Evolutionary conservation across 2,888 invertebrate species (phyloP).

Genomic region (Lasioglossum malachurum): DNA sequence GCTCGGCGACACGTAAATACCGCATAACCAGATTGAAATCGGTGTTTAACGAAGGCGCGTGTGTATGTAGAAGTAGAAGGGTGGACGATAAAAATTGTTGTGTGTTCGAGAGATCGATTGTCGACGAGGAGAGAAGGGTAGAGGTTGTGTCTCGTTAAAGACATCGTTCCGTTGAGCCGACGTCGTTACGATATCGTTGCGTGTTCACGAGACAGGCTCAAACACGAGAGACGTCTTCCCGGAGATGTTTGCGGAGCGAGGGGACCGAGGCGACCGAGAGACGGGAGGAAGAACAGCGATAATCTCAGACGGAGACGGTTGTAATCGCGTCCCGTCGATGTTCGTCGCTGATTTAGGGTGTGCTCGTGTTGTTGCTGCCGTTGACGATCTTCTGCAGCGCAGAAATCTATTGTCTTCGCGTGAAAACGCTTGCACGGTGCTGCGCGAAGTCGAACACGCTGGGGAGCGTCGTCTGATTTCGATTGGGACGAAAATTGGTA

Average conservation of each 20-base stretch:
- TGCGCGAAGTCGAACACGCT: neutral
- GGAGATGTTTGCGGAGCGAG: conserved; percentile 52
- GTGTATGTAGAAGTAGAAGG: neutral
- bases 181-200: conserved; percentile 67
- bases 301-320: conserved; percentile 55
- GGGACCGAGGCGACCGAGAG: conserved; percentile 16
- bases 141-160: conserved; percentile 54
- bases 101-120: neutral
- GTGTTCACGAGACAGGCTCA: conserved; percentile 61
- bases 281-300: conserved; percentile 39
- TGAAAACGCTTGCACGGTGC: neutral
- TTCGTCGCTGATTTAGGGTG: neutral
- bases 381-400: neutral
- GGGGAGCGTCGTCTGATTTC: neutral
- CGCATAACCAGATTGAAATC: neutral
- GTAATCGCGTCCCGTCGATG: conserved; percentile 48
- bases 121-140: neutral
- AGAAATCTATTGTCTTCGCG: neutral
- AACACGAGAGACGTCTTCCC: conserved; percentile 25
- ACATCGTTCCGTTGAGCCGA: conserved; percentile 53
- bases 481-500: neutral
- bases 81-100: conserved; percentile 16
- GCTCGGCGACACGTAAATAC: neutral
- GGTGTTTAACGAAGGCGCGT: neutral
- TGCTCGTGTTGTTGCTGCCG: neutral